phyloP scores from a whole-genome alignment of 2,888 invertebrate genomes.

The Alitta virens region DNA sequence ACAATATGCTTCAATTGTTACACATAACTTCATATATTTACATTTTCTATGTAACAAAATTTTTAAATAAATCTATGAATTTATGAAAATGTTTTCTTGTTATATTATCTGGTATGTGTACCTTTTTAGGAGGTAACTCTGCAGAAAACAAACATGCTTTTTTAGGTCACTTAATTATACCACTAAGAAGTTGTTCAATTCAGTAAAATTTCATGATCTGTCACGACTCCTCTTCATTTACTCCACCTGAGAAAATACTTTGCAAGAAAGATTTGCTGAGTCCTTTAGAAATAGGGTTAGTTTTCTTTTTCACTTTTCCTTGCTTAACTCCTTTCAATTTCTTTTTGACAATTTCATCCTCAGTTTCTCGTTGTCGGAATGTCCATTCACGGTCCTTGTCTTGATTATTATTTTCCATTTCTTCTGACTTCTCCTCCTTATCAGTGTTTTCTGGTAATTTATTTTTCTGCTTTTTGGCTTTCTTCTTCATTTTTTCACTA shows the following conservation, averaged over 20 bases:
- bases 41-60: too few relatives aligned
- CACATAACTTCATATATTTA: too few relatives aligned
- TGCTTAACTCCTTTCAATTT: conserved; percentile 15
- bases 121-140: too few relatives aligned
- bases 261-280: conserved; percentile 34
- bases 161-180: too few relatives aligned
- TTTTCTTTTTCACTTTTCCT: background rate
- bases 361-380: conserved; percentile 38
- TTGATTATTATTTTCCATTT: conserved; percentile 10
- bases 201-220: too few relatives aligned
- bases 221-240: background rate
- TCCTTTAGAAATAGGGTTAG: background rate
- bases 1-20: too few relatives aligned
- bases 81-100: too few relatives aligned
- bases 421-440: conserved; percentile 19
- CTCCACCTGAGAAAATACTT: conserved; percentile 38
- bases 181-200: too few relatives aligned
- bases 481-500: conserved; percentile 65
- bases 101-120: too few relatives aligned
- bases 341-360: conserved; percentile 36
- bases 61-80: too few relatives aligned
- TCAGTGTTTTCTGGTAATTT: conserved; percentile 23
- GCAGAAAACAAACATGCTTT: too few relatives aligned
- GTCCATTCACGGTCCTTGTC: conserved; percentile 29
- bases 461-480: conserved; percentile 36